Percentiles rank a stretch among this genome's conserved stretches.
Evolutionary conservation across 2,797 vertebrate species (phyloP).

Genomic region (Rhyacichthys aspro): DNA sequence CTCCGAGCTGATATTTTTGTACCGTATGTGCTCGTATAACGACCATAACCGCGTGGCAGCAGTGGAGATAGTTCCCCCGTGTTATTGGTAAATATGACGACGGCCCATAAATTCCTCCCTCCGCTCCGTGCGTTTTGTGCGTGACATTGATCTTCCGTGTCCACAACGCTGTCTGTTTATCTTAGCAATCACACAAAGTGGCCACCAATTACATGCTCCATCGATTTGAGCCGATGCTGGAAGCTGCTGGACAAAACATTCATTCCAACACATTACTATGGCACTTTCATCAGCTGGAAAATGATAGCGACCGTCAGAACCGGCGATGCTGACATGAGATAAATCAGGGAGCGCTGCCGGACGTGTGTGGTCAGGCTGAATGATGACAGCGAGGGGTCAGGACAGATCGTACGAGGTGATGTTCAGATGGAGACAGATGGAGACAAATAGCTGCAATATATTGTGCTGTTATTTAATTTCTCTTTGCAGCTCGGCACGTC

Average conservation of each 20-base stretch:
- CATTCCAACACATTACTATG: slow-evolving; percentile 63
- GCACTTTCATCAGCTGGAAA: slow-evolving; percentile 67
- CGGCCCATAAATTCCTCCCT: slow-evolving; percentile 38
- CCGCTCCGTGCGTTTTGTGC: slow-evolving; percentile 38
- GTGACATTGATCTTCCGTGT: slow-evolving; percentile 68
- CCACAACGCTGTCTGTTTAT: slow-evolving; percentile 73
- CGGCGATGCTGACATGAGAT: slow-evolving; percentile 50
- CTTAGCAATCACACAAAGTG: slow-evolving; percentile 76
- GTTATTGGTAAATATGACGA: slow-evolving; percentile 58
- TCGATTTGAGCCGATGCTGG: slow-evolving; percentile 69
- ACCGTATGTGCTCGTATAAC: slow-evolving; percentile 18
- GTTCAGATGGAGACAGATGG: slow-evolving; percentile 40
- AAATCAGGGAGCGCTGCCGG: slow-evolving; percentile 44
- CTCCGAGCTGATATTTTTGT: background rate
- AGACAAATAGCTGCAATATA: slow-evolving; percentile 38
- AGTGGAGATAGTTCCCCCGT: slow-evolving; percentile 31
- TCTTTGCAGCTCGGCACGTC: slow-evolving; percentile 2
- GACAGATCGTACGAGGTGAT: slow-evolving; percentile 39
- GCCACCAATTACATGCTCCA: slow-evolving; percentile 74
- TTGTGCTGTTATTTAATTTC: slow-evolving; percentile 22
- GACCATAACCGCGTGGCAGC: background rate
- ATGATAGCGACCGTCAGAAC: slow-evolving; percentile 59
- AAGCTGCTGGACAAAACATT: slow-evolving; percentile 69
- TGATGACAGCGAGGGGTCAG: slow-evolving; percentile 53
- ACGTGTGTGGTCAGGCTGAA: slow-evolving; percentile 57